Evolutionary conservation across 2,797 vertebrate species (phyloP).

Genomic region (Acanthopagrus latus): DNA sequence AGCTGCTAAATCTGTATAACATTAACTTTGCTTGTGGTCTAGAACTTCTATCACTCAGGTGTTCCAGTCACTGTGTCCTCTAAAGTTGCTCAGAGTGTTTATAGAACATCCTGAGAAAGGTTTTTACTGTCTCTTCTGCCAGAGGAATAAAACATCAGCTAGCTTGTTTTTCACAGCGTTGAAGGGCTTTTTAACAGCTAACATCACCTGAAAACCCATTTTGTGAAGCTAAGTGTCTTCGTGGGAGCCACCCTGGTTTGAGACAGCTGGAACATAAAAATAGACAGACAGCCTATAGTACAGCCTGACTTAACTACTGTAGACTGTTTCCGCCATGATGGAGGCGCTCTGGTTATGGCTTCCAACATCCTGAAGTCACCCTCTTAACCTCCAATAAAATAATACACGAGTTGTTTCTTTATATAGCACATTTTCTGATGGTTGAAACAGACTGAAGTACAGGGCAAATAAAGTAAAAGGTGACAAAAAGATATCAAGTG

Average conservation of each 20-base stretch:
- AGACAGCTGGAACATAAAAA: slow-evolving; percentile 58
- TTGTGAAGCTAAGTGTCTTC: slow-evolving; percentile 35
- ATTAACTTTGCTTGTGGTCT: not conserved
- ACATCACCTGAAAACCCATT: slow-evolving; percentile 31
- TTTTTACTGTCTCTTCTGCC: slow-evolving; percentile 3
- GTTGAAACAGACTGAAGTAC: not conserved
- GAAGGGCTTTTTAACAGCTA: slow-evolving; percentile 12
- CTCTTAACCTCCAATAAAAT: slow-evolving; percentile 22
- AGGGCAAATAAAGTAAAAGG: not conserved
- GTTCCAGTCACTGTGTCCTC: not conserved
- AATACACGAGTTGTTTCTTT: slow-evolving; percentile 12
- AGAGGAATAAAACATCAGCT: not conserved
- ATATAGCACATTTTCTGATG: not conserved
- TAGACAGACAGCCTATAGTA: slow-evolving; percentile 25
- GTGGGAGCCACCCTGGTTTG: slow-evolving; percentile 14
- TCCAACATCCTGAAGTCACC: slow-evolving; percentile 15
- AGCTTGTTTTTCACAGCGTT: slow-evolving; percentile 9
- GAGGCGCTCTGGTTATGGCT: not conserved
- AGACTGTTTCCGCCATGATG: slow-evolving; percentile 8
- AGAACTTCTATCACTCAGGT: not conserved
- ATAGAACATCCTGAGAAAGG: not conserved
- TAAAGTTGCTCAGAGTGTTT: slow-evolving; percentile 10
- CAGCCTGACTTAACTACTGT: slow-evolving; percentile 36
- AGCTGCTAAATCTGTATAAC: not conserved
- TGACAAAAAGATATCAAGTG: not conserved